phyloP scores from a whole-genome alignment of 1,140 invertebrate genomes.

The Nephotettix cincticeps region DNA sequence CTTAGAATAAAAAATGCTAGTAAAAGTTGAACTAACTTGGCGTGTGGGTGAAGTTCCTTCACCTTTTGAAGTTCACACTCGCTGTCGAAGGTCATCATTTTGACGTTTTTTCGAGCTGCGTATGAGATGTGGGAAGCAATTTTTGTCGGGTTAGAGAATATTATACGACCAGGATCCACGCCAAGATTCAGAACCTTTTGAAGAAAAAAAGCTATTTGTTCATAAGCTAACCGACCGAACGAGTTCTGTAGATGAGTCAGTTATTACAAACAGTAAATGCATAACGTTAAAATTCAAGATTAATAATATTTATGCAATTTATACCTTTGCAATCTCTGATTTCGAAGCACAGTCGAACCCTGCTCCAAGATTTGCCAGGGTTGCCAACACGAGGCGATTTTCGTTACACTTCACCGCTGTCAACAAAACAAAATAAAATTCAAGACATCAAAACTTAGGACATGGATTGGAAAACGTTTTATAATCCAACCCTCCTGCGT shows the following conservation, averaged over 20 bases:
- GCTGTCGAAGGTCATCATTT: conserved; percentile 94
- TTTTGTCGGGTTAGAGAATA: conserved; percentile 98
- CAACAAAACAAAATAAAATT: too few relatives aligned
- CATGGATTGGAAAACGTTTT: too few relatives aligned
- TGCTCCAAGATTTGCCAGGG: conserved; percentile 81
- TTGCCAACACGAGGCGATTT: conserved; percentile 73
- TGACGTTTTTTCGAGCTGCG: conserved; percentile 73
- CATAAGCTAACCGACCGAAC: background rate
- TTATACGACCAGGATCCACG: conserved; percentile 79
- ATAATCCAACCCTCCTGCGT: too few relatives aligned
- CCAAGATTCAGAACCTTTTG: conserved; percentile 74
- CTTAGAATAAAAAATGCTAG: too few relatives aligned
- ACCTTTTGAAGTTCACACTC: conserved; percentile 93
- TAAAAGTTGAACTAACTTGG: conserved; percentile 71
- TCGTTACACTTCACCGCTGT: conserved; percentile 97
- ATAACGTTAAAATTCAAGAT: too few relatives aligned
- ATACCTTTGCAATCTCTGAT: conserved; percentile 45
- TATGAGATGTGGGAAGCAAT: conserved; percentile 89
- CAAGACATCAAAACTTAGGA: too few relatives aligned
- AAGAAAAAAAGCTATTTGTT: conserved; percentile 74
- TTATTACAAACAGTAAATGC: background rate
- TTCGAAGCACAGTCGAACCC: conserved; percentile 98
- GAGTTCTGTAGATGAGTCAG: background rate
- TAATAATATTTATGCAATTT: too few relatives aligned
- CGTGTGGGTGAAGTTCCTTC: conserved; percentile 75